These are phyloP conservation scores for Temnothorax ravouxi DNA, from an alignment of 2,888 invertebrate species.

Conservation along the genomic window DNA sequence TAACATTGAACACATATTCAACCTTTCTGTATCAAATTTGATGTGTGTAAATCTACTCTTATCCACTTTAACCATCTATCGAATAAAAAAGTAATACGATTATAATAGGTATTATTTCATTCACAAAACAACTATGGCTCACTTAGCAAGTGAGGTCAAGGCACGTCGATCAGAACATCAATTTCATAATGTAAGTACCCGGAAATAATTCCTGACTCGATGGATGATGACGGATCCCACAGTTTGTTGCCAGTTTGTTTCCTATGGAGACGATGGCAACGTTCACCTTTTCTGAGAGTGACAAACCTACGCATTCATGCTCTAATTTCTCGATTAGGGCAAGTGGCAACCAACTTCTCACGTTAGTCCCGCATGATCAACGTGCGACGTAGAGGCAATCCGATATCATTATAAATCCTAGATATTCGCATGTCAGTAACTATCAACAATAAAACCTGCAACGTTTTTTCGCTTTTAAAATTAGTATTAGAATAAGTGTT, in stretches of 20 bases:
- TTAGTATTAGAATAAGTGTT: neutral
- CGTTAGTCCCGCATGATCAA: neutral
- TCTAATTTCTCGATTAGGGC: neutral
- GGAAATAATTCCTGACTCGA: constrained; percentile 39
- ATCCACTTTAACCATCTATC: neutral
- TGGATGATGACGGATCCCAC: constrained; percentile 20
- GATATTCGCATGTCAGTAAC: neutral
- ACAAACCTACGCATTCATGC: neutral
- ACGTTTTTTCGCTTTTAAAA: neutral
- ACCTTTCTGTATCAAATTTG: neutral
- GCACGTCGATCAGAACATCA: constrained; percentile 30
- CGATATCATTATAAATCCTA: neutral
- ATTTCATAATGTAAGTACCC: constrained; percentile 37
- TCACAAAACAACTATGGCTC: neutral
- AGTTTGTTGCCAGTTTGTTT: constrained; percentile 33
- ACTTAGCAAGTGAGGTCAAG: neutral
- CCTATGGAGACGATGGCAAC: neutral
- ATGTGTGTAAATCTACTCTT: neutral
- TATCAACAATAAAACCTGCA: neutral
- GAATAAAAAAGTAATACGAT: neutral
- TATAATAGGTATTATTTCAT: constrained; percentile 1
- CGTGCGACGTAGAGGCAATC: neutral
- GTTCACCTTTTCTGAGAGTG: neutral
- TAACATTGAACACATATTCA: neutral
- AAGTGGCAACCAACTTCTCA: neutral